These are phyloP conservation scores for Thalassarche chlororhynchos DNA, from an alignment of 2,113 vertebrate species.

Conservation along the genomic window DNA sequence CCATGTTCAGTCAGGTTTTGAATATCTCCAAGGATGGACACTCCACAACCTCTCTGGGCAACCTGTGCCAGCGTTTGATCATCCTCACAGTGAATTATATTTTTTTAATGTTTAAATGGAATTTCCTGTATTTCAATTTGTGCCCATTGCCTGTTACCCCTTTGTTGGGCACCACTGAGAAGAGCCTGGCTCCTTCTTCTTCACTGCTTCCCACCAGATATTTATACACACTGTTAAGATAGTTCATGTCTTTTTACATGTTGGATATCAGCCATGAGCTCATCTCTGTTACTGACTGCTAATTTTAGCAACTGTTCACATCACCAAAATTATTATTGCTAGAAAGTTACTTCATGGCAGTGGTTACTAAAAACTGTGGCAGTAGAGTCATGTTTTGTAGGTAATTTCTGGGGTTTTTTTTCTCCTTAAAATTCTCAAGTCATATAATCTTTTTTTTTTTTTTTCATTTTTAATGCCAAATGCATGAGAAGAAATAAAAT, in stretches of 20 bases:
- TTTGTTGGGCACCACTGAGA: neutral
- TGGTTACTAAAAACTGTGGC: neutral
- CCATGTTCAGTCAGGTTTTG: neutral
- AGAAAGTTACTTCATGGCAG: neutral
- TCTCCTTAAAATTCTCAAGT: neutral
- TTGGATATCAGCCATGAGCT: neutral
- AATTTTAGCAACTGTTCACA: neutral
- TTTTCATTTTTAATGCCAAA: neutral
- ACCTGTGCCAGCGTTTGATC: neutral
- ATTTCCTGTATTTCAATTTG: neutral
- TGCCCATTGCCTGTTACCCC: neutral
- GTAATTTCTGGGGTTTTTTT: neutral
- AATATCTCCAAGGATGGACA: neutral
- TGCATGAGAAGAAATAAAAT: neutral
- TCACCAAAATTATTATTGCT: slow-evolving; percentile 16
- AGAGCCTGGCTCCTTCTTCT: neutral
- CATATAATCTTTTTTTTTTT: neutral
- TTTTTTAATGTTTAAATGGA: neutral
- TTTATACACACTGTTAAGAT: neutral
- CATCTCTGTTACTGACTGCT: neutral
- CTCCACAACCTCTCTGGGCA: neutral
- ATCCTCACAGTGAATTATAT: neutral
- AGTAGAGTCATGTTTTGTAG: neutral
- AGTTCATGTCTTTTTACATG: neutral
- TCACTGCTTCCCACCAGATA: neutral